Evolutionary conservation across 2,797 vertebrate species (phyloP).

Genomic region (Acrossocheilus fasciatus): DNA sequence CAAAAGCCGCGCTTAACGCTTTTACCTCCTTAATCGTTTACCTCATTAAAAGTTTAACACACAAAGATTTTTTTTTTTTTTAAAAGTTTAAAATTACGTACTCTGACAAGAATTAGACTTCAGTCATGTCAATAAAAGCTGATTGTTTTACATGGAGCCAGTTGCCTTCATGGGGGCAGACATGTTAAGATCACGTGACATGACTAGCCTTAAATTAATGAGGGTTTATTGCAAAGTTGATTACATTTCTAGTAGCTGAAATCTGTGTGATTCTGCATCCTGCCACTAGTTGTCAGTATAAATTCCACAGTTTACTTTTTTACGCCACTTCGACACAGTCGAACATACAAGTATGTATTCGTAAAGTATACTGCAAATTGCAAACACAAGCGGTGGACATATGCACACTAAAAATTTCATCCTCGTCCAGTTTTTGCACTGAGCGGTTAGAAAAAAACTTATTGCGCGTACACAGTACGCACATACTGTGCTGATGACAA

Average conservation of each 20-base stretch:
- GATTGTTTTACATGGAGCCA: background rate
- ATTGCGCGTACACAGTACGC: background rate
- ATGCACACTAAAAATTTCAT: background rate
- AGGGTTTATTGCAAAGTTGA: background rate
- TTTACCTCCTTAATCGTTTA: background rate
- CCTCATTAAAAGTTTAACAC: background rate
- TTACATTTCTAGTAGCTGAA: background rate
- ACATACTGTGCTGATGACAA: background rate
- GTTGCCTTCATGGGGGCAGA: background rate
- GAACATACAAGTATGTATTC: background rate
- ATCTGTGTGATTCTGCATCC: background rate
- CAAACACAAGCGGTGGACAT: background rate
- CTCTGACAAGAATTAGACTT: background rate
- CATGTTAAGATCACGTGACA: background rate
- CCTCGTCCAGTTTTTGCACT: background rate
- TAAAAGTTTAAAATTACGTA: background rate
- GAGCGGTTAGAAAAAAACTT: background rate
- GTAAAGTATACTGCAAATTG: background rate
- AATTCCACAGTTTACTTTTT: background rate
- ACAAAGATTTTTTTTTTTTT: background rate
- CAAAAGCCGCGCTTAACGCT: background rate
- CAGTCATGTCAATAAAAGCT: background rate
- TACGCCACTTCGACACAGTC: background rate
- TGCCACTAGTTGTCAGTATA: constrained; percentile 3
- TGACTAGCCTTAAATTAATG: background rate